Conservation (phyloP, 1,140 invertebrate species). For the Orius insidiosus region DNA sequence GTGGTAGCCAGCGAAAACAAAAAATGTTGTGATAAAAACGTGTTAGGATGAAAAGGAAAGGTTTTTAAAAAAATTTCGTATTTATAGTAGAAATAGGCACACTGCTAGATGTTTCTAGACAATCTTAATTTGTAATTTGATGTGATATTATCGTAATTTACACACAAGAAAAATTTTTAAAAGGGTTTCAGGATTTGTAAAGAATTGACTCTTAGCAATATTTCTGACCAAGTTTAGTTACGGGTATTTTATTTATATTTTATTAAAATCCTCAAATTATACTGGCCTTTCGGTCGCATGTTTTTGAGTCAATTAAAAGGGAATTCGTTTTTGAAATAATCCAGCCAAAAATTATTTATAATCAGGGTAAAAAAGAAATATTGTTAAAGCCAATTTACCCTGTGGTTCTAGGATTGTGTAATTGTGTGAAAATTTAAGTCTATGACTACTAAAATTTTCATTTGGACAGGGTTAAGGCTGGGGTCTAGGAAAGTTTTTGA, state of each 20-base stretch:
- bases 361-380: not conserved
- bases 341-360: not conserved
- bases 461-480: too few relatives aligned
- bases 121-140: conserved; percentile 17
- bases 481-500: too few relatives aligned
- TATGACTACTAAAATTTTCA: too few relatives aligned
- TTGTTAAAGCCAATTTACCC: not conserved
- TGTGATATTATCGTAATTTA: conserved; percentile 15
- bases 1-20: not conserved
- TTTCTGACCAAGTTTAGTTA: not conserved
- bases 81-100: conserved; percentile 7
- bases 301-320: too few relatives aligned
- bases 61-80: not conserved
- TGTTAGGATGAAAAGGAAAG: not conserved
- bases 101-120: conserved; percentile 15
- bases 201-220: conserved; percentile 1
- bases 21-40: conserved; percentile 4
- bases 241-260: conserved; percentile 1
- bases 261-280: not conserved
- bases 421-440: conserved; percentile 1
- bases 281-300: too few relatives aligned
- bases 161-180: conserved; percentile 5
- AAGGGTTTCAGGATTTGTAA: conserved; percentile 1
- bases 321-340: not conserved
- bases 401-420: too few relatives aligned